Percentiles rank a stretch among this genome's conserved stretches.
Evolutionary conservation across 1,140 invertebrate species (phyloP).

Genomic region (Saccostrea cuccullata): DNA sequence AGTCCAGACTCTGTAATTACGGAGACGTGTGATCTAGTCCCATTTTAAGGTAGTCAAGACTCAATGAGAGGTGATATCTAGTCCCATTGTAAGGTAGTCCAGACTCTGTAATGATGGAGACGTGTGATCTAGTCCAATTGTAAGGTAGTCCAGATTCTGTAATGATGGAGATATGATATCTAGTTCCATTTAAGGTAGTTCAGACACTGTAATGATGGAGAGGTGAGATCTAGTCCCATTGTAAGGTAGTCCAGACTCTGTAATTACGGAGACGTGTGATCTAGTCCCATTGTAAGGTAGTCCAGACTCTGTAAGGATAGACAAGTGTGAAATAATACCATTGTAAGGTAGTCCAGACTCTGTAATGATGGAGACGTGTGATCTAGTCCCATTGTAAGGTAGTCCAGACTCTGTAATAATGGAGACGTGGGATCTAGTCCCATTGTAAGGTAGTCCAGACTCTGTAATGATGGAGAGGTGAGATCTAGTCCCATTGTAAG

Average conservation of each 20-base stretch:
- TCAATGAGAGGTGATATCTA: not conserved
- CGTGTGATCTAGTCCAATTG: too few species aligned
- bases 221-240: not conserved
- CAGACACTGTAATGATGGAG: slow-evolving; percentile 12
- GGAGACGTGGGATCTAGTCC: not conserved
- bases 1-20: not conserved
- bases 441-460: not conserved
- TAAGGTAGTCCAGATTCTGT: too few species aligned
- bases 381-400: too few species aligned
- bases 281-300: too few species aligned
- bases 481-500: too few species aligned
- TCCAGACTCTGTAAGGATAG: too few species aligned
- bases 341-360: too few species aligned
- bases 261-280: not conserved
- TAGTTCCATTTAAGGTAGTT: not conserved
- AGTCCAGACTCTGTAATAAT: not conserved
- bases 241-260: not conserved
- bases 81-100: not conserved
- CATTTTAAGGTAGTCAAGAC: too few species aligned
- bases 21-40: not conserved
- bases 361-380: not conserved
- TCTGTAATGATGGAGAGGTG: not conserved
- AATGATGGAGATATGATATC: too few species aligned
- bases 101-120: too few species aligned
- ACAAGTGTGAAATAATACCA: too few species aligned